phyloP scores from a whole-genome alignment of 2,888 invertebrate species.

The Hemaris fuciformis region DNA sequence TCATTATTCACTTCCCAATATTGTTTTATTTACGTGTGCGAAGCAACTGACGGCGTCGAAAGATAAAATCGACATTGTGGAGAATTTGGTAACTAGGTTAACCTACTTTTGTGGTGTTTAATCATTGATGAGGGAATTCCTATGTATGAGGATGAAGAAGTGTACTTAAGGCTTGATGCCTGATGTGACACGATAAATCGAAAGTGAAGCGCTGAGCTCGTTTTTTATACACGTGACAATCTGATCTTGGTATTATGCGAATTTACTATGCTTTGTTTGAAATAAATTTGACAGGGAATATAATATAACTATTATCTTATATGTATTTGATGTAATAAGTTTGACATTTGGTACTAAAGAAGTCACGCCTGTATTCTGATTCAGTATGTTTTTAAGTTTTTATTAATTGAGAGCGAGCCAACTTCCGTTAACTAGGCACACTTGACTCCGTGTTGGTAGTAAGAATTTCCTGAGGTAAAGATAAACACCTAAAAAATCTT shows the following conservation, averaged over 20 bases:
- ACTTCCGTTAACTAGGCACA: too few species aligned
- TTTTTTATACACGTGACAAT: neutral
- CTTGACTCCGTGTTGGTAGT: too few species aligned
- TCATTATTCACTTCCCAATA: neutral
- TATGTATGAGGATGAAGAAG: neutral
- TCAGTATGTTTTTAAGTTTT: too few species aligned
- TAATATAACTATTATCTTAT: too few species aligned
- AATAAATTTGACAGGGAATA: neutral
- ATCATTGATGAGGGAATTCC: neutral
- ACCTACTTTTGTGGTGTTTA: neutral
- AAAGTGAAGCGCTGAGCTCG: neutral
- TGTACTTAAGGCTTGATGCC: too few species aligned
- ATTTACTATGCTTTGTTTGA: neutral
- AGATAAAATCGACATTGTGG: neutral
- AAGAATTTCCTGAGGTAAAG: too few species aligned
- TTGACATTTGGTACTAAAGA: too few species aligned
- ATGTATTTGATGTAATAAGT: too few species aligned
- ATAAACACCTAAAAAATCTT: too few species aligned
- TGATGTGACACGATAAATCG: too few species aligned
- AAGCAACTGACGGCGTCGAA: neutral
- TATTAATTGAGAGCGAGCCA: too few species aligned
- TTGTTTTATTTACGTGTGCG: neutral
- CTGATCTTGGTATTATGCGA: neutral
- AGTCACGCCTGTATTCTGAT: too few species aligned
- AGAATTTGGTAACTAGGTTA: neutral